Evolutionary conservation across 2,888 invertebrate species (phyloP), one percentile per base, ranked within the genome.

Genomic region (Saturnia pavonia): DNA sequence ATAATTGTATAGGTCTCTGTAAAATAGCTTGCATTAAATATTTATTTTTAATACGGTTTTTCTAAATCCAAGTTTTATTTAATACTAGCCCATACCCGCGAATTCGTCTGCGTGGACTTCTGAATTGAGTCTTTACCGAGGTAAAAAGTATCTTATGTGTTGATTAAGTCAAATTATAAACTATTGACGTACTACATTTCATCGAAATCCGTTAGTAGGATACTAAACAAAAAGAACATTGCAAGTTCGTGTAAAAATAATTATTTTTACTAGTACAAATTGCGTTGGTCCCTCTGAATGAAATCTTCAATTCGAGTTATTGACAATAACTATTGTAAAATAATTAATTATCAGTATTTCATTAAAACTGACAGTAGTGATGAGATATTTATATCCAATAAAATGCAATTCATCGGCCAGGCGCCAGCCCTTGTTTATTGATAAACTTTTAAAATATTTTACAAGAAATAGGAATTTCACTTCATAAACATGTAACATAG

Each of bases 401-500:
- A 2, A n/a, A 57, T 14, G 0, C 14, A 60, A 0, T 1, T 12
- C 14, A 25, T 11, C 19, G 9, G 11, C n/a, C 22, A 22, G 22
- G 9, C 22, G 22, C 65, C 65, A 65, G 65, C 65, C 65, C 40
- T 65, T 40, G 8, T 16, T 40, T 65, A 34, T 16, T 19, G n/a
- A 65, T 65, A 40, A 65, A 65, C n/a, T 65, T 51, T 66, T 19
- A 70, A 67, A n/a, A 67, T 54, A 67, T 70, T 42, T 65, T 70
- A 70, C 42, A 70, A 67, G 69, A 67, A 70, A 40, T 54, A 70
- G 70, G 66, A 70, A 54, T 70, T 51, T 70, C 51, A 40, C 54
- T 54, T 67, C 57, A 70, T 65, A 65, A 65, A 63, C 45, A 51
- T 86, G 85, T 85, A 88, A 88, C 85, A 88, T 84, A 92, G 91